Evolutionary conservation across 2,888 invertebrate species (phyloP), one percentile per base, ranked within the genome.

Genomic region (Catocala fraxini): DNA sequence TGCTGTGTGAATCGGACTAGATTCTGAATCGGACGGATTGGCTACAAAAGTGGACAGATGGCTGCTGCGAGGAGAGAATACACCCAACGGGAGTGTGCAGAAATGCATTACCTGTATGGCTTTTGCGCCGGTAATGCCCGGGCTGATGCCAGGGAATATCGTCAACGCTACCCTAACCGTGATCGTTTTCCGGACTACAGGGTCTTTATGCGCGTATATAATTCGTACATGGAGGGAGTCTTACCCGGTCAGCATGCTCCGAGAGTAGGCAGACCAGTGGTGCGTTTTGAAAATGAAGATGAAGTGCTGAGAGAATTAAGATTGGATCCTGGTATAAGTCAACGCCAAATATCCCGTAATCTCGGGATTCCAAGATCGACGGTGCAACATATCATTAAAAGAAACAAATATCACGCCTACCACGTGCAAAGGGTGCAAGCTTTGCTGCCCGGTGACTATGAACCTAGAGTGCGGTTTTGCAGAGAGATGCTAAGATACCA

Each of bases 341-440:
- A 60, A 64, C 60, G 61, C 47, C 60, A 64, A 64, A 64, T 64
- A 60, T 64, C 64, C 45, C 56, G 60, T 39, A 60, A 64, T 60
- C 60, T 64, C 48, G 60, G 52, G 60, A 64, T 60, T 56, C 51
- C 64, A 64, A 34, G 56, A 60, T 60, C 47, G 56, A 64, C 52
- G 55, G 63, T 58, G 59, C 58, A 59, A 51, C 63, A 9, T 59
- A 12, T 63, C 34, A 63, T 63, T 54, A 57, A 33, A 5, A 51
- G 56, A 59, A 56, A 63, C 34, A 56, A 34, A 56, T 61, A 39
- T 25, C 61, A 68, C 52, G 61, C 59, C 48, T 61, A 58, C 59
- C 65, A 65, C 65, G 61, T 62, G 59, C 68, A 65, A 61, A 51
- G 65, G 53, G 59, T 63, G 58, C 61, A 68, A 65, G 62, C 59